Base-by-base conservation (phyloP, 1,140 invertebrate species). In the Pararge aegeria region DNA sequence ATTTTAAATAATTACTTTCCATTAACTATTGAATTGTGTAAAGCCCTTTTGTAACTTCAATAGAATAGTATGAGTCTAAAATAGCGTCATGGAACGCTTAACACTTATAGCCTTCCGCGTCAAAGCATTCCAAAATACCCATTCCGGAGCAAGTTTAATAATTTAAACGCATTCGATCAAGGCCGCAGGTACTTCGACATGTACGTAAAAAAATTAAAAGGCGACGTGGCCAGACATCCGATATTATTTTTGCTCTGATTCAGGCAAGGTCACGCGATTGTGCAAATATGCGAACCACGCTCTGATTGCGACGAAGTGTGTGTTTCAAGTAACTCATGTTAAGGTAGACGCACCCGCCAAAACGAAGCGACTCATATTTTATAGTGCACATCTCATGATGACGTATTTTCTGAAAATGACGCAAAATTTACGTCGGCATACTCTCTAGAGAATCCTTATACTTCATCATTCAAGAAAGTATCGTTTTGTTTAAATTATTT, bases 221-320 rank as follows among this genome's bases (percentile, higher is more conserved):
- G 13, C 16, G 16, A 42, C 34, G 46, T 49, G 53, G 55, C 24
- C 53, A 66, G 58, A 69, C 52, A 66, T 61, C 60, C 18, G 64
- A 72, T 72, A 71, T 68, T 58, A 75, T 66, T 64, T 67, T 71
- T 70, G 70, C 70, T 76, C 70, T 69, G 68, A 73, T 76, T 76
- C 62, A 59, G 51, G 57, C 73, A 70, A 73, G 73, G 70, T 68
- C 70, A 53, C 61, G 21, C 48, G 50, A 61, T 70, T 68, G 64
- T 63, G 66, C 50, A 67, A 75, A 66, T 70, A 66, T 65, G 57
- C 50, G 57, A 61, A 68, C 16, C 66, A 69, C 71, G 71, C 68
- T 70, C 71, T 70, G 63, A 70, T 73, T 70, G 65, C 64, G 21
- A 29, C 46, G 21, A 24, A 24, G 46, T 49, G 46, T 49, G n/a